A percentile compares a stretch with the other conserved stretches of the same genome.
phyloP scores from a whole-genome alignment of 2,888 invertebrate genomes.

The Ptilodon capucinus region DNA sequence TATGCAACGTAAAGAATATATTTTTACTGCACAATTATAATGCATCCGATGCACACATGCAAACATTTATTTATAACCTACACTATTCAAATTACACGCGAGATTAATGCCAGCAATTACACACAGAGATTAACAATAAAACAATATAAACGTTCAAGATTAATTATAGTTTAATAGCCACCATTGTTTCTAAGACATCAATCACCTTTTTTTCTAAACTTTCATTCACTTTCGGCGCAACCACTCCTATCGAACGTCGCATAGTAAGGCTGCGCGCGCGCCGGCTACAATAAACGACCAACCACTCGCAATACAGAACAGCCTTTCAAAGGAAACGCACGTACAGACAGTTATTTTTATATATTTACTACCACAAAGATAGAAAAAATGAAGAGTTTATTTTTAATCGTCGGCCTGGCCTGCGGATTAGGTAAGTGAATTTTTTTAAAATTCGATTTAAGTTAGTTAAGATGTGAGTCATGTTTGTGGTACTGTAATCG shows the following conservation, averaged over 20 bases:
- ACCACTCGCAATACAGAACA: slow-evolving; percentile 64
- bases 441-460: slow-evolving; percentile 8
- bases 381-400: slow-evolving; percentile 62
- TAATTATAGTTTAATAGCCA: background rate
- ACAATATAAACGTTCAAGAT: background rate
- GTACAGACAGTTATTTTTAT: slow-evolving; percentile 48
- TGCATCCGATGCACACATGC: background rate
- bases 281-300: slow-evolving; percentile 47
- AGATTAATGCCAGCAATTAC: background rate
- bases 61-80: background rate
- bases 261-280: slow-evolving; percentile 46
- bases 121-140: background rate
- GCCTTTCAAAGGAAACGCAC: slow-evolving; percentile 70
- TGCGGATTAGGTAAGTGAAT: slow-evolving; percentile 64
- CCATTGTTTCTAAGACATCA: slow-evolving; percentile 13
- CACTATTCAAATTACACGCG: background rate
- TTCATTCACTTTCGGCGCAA: slow-evolving; percentile 38
- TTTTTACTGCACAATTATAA: background rate
- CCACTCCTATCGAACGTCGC: slow-evolving; percentile 39
- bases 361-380: slow-evolving; percentile 37
- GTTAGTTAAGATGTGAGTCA: slow-evolving; percentile 7
- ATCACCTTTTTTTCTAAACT: slow-evolving; percentile 24
- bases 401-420: slow-evolving; percentile 53
- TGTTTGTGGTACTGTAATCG: slow-evolving; percentile 8
- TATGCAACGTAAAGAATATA: background rate